Conservation (phyloP, 1,140 invertebrate genomes). For the Pollicipes pollicipes region DNA sequence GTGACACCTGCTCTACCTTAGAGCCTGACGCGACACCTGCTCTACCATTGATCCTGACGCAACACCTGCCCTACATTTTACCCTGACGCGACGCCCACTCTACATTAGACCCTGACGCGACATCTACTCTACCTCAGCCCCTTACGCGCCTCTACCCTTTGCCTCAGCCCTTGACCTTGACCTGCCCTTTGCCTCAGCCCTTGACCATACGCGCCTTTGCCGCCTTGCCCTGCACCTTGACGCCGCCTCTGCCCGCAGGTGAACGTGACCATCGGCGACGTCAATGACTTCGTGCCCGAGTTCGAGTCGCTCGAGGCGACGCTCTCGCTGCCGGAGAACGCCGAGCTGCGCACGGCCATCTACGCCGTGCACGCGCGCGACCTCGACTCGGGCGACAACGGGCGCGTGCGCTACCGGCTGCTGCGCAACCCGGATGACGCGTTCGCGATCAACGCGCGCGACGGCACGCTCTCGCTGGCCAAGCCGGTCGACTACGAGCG, state of each 20-base stretch:
- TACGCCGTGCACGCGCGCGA: constrained; percentile 74
- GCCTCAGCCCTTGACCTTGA: too few relatives aligned
- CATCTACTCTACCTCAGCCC: too few relatives aligned
- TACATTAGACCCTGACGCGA: too few relatives aligned
- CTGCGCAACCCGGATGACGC: constrained; percentile 28
- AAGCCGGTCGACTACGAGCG: constrained; percentile 71
- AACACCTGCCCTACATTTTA: too few relatives aligned
- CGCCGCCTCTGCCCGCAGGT: constrained; percentile 37
- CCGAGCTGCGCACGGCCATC: constrained; percentile 51
- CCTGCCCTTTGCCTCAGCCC: too few relatives aligned
- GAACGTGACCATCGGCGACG: constrained; percentile 72
- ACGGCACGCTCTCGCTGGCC: constrained; percentile 46
- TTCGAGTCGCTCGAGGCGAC: constrained; percentile 60
- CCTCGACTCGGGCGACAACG: constrained; percentile 55
- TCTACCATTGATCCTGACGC: too few relatives aligned
- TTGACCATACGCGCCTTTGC: too few relatives aligned
- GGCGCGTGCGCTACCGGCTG: constrained; percentile 54
- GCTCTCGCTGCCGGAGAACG: constrained; percentile 76
- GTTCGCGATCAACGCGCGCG: constrained; percentile 46
- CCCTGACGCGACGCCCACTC: too few relatives aligned
- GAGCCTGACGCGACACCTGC: too few relatives aligned
- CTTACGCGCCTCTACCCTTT: too few relatives aligned
- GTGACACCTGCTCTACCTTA: too few relatives aligned
- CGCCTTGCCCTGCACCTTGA: too few relatives aligned
- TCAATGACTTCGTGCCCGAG: constrained; percentile 79